Conservation (phyloP, 2,797 vertebrate genomes). For the Mus caroli region DNA sequence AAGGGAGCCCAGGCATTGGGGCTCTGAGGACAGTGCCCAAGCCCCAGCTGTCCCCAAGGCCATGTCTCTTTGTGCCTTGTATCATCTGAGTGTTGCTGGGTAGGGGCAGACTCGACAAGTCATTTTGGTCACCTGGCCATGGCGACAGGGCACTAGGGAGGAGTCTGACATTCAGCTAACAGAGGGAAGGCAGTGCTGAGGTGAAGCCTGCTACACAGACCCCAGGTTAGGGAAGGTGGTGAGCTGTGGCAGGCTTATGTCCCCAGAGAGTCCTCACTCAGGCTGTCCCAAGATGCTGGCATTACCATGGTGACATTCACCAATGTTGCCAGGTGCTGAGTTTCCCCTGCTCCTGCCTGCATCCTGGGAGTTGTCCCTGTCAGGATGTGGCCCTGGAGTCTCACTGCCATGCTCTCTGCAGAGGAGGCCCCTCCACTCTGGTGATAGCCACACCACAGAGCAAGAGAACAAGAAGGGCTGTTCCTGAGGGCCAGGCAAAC, state of each 20-base stretch:
- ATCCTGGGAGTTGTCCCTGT: neutral
- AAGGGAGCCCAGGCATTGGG: fast-evolving
- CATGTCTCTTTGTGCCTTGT: fast-evolving
- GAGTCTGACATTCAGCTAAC: neutral
- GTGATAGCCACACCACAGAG: neutral
- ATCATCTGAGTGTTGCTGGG: neutral
- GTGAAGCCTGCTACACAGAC: neutral
- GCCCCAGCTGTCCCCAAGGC: fast-evolving
- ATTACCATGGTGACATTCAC: neutral
- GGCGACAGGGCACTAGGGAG: neutral
- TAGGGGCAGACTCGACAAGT: neutral
- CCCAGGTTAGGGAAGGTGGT: too few relatives aligned
- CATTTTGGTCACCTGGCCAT: neutral
- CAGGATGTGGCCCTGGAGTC: neutral
- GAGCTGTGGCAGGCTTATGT: neutral
- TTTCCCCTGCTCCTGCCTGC: neutral
- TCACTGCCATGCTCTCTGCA: neutral
- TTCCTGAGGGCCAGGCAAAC: too few relatives aligned
- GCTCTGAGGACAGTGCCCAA: neutral
- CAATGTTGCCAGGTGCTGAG: neutral
- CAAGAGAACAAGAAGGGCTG: neutral
- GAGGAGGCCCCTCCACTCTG: too few relatives aligned
- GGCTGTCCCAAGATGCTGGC: neutral
- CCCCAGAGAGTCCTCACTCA: neutral
- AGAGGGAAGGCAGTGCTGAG: too few relatives aligned